Evolutionary conservation across 2,888 invertebrate species (phyloP).

Genomic region (Amblyteles armatorius): DNA sequence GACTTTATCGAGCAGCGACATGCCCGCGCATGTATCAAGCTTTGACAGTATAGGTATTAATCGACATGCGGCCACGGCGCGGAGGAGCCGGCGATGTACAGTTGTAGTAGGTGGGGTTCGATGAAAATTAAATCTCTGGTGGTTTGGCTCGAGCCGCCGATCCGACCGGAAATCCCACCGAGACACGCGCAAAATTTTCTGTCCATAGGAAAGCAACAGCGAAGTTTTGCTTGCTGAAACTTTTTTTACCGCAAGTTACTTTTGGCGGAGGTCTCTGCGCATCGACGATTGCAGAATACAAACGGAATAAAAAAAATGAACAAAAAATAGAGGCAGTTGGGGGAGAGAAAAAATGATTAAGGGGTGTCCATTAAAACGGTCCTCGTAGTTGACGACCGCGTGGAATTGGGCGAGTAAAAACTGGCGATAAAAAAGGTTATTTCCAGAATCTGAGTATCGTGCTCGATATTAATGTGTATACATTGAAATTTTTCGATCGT

Average conservation of each 20-base stretch:
- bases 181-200: neutral
- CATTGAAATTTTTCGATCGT: too few relatives aligned
- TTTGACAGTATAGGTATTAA: constrained; percentile 6
- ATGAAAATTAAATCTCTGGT: constrained; percentile 3
- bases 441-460: too few relatives aligned
- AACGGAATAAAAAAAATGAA: neutral
- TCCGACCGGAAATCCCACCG: neutral
- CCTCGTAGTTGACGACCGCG: too few relatives aligned
- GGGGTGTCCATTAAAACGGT: too few relatives aligned
- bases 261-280: neutral
- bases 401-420: too few relatives aligned
- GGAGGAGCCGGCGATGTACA: neutral
- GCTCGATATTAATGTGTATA: too few relatives aligned
- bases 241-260: neutral
- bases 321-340: too few relatives aligned
- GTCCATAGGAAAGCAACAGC: neutral
- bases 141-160: neutral
- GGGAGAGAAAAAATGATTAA: too few relatives aligned
- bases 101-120: neutral
- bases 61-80: constrained; percentile 29
- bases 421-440: too few relatives aligned
- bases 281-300: neutral
- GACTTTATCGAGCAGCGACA: constrained; percentile 40
- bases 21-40: neutral
- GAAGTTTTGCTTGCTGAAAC: neutral